Evolutionary conservation across 2,113 vertebrate genomes (phyloP).

Genomic region (Engraulis encrasicolus): DNA sequence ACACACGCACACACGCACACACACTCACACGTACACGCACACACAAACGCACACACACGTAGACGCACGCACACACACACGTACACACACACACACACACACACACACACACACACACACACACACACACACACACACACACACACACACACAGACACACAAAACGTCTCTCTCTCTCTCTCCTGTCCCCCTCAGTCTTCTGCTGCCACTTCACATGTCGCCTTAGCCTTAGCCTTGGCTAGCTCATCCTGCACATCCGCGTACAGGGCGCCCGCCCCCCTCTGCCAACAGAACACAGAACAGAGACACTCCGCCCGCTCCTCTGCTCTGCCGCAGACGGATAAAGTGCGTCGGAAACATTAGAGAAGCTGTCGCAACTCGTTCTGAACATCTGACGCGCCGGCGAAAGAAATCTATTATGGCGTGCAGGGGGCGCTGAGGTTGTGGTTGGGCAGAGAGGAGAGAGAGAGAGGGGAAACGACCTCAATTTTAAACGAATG

Average conservation of each 20-base stretch:
- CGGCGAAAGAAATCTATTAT: constrained; percentile 58
- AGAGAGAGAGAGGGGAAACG: constrained; percentile 66
- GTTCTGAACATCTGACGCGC: neutral
- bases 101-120: neutral
- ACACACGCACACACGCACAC: too few relatives aligned
- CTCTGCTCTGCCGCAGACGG: constrained; percentile 63
- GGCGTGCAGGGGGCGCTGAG: too few relatives aligned
- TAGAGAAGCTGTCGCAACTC: neutral
- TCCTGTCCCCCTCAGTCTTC: neutral
- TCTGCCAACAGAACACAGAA: constrained; percentile 84
- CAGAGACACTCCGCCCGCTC: too few relatives aligned
- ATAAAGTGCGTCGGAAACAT: neutral
- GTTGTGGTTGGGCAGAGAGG: too few relatives aligned
- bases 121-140: too few relatives aligned
- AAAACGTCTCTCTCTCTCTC: too few relatives aligned
- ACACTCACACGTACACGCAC: too few relatives aligned
- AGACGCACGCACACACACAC: too few relatives aligned
- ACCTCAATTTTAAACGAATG: constrained; percentile 78
- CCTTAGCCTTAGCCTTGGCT: constrained; percentile 82
- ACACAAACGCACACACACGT: neutral
- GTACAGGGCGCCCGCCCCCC: constrained; percentile 82
- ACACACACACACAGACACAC: too few relatives aligned
- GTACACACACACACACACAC: neutral
- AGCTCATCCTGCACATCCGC: constrained; percentile 80
- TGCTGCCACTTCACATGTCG: constrained; percentile 78